Conservation (phyloP, 2,797 vertebrate genomes). For the Alfaro cultratus region DNA sequence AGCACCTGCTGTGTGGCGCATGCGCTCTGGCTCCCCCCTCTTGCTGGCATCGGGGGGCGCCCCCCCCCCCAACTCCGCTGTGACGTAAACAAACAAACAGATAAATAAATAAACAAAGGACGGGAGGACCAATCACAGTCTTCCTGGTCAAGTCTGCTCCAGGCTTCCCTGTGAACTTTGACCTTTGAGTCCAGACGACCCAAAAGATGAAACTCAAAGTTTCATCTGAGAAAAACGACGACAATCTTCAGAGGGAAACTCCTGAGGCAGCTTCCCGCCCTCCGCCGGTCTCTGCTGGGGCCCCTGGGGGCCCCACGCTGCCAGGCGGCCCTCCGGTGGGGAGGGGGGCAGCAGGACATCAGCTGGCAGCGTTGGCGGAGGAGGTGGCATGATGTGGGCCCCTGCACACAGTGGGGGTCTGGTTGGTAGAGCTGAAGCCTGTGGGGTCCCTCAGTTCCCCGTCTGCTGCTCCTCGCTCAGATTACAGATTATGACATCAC, state of each 20-base stretch:
- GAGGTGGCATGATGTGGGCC: slow-evolving; percentile 1
- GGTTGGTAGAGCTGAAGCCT: neutral
- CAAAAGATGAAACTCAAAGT: neutral
- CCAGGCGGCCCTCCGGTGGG: no score
- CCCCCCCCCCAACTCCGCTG: slow-evolving; percentile 32
- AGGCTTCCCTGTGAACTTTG: neutral
- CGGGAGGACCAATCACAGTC: neutral
- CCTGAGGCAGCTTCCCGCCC: no score
- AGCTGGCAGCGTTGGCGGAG: neutral
- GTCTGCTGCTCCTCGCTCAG: neutral
- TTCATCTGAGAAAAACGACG: no score
- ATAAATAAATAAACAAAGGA: neutral
- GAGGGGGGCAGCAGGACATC: no score
- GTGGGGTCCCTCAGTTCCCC: neutral
- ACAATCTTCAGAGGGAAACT: no score
- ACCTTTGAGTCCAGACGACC: neutral
- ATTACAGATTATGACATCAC: neutral
- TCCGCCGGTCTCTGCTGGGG: neutral
- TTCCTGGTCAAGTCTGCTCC: no score
- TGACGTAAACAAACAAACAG: slow-evolving; percentile 32
- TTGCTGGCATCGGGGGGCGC: slow-evolving; percentile 35
- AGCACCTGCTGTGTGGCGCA: slow-evolving; percentile 83
- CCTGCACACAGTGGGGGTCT: neutral
- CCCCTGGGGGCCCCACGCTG: no score
- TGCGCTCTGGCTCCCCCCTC: slow-evolving; percentile 30